phyloP scores from a whole-genome alignment of 1,140 invertebrate species.

The Diabrotica undecimpunctata region DNA sequence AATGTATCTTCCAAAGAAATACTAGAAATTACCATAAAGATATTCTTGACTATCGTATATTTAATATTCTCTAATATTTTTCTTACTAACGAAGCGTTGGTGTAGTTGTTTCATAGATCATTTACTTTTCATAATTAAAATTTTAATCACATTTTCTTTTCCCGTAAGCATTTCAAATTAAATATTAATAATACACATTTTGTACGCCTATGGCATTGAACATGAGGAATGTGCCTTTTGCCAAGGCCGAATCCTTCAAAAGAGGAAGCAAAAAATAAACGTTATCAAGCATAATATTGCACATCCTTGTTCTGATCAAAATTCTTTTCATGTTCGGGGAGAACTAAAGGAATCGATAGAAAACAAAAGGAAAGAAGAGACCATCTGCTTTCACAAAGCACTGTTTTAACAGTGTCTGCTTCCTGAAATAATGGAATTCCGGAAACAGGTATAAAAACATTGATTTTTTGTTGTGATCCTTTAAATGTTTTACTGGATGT shows the following conservation, averaged over 20 bases:
- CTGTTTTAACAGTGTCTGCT: slow-evolving; percentile 10
- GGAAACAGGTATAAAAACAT: slow-evolving; percentile 2
- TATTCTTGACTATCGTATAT: too few relatives aligned
- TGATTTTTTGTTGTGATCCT: slow-evolving; percentile 1
- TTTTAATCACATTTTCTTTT: too few relatives aligned
- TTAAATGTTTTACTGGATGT: not conserved
- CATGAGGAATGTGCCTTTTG: slow-evolving; percentile 30
- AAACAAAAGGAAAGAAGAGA: slow-evolving; percentile 28
- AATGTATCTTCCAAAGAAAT: too few relatives aligned
- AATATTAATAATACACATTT: not conserved
- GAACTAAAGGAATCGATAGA: slow-evolving; percentile 24
- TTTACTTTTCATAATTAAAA: too few relatives aligned
- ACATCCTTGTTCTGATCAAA: slow-evolving; percentile 30
- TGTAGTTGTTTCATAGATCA: too few relatives aligned
- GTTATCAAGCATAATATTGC: slow-evolving; percentile 34
- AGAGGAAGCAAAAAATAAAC: slow-evolving; percentile 32
- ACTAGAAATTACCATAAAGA: too few relatives aligned
- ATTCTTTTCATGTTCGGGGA: slow-evolving; percentile 33
- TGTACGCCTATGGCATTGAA: slow-evolving; percentile 21
- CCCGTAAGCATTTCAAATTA: not conserved
- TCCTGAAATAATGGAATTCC: not conserved
- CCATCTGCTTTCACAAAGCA: slow-evolving; percentile 23
- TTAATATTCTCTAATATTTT: too few relatives aligned
- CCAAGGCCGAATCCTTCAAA: slow-evolving; percentile 18
- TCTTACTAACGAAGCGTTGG: too few relatives aligned